These are phyloP conservation scores for Lasioglossum lativentre DNA, from an alignment of 2,888 invertebrate genomes.

Conservation along the genomic window DNA sequence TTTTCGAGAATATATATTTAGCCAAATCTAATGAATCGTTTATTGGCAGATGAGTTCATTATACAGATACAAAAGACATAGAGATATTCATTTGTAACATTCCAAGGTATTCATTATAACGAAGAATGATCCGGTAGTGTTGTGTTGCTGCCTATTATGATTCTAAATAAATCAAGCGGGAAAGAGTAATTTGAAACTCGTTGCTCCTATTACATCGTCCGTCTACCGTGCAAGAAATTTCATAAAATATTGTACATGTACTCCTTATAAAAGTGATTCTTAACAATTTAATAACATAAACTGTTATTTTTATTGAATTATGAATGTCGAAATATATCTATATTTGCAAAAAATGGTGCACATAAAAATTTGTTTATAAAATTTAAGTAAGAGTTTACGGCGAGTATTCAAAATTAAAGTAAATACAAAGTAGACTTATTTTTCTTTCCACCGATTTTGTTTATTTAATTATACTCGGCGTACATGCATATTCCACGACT, in stretches of 20 bases:
- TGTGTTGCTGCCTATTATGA: background rate
- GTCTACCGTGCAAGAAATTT: background rate
- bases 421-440: background rate
- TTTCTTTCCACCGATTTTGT: background rate
- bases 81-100: background rate
- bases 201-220: background rate
- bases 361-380: too few relatives aligned
- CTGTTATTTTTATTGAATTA: background rate
- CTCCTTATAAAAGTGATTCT: background rate
- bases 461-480: too few relatives aligned
- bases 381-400: background rate
- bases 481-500: too few relatives aligned
- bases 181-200: conserved; percentile 77
- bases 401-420: background rate
- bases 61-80: background rate
- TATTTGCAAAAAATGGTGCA: background rate
- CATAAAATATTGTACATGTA: background rate
- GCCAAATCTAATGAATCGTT: background rate
- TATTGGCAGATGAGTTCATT: background rate
- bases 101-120: background rate
- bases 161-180: conserved; percentile 79
- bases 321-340: background rate
- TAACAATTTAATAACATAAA: background rate
- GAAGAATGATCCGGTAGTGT: background rate
- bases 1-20: background rate